Evolutionary conservation across 2,113 vertebrate genomes (phyloP).

Genomic region (Pseudorectes ferrugineus): DNA sequence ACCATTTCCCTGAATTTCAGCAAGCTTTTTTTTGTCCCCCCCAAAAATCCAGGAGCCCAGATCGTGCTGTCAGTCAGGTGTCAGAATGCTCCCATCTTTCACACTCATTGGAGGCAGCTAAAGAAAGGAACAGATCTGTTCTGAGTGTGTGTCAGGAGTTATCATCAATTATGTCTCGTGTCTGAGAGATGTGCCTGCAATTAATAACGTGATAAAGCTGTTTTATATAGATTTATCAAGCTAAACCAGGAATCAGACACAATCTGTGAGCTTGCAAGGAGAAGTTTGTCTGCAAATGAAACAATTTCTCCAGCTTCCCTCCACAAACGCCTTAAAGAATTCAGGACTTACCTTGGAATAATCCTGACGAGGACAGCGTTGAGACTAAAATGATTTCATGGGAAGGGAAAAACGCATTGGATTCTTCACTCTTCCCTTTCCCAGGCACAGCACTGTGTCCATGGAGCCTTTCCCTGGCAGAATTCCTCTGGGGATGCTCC

Average conservation of each 20-base stretch:
- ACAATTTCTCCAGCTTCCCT: background rate
- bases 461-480: background rate
- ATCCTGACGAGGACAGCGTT: background rate
- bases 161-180: background rate
- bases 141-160: background rate
- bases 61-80: background rate
- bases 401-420: accelerated
- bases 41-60: background rate
- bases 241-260: background rate
- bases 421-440: background rate
- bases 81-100: background rate
- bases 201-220: background rate
- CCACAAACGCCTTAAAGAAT: background rate
- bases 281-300: background rate
- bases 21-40: background rate
- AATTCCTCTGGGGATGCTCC: background rate
- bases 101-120: background rate
- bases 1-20: background rate
- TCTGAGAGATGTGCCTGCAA: background rate
- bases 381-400: background rate
- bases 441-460: background rate
- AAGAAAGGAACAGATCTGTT: background rate
- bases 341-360: conserved; percentile 7
- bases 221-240: background rate
- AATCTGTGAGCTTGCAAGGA: background rate